Base-by-base conservation (phyloP, 92 coral and sea anemone genomes). In the Zoanthus sansibaricus region DNA sequence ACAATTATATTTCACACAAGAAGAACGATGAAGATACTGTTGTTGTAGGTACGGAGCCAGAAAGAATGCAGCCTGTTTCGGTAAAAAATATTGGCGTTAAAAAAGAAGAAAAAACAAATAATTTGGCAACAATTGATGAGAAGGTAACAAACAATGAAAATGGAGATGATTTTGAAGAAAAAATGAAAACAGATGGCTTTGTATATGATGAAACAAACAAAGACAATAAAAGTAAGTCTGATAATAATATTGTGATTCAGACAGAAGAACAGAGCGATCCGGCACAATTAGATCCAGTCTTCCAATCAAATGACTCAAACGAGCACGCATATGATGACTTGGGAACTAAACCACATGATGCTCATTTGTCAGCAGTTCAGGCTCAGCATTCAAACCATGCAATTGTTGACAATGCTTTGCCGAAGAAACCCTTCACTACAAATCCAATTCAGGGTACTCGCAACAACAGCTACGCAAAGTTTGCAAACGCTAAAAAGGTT, bases 401-500 rank as follows among this genome's bases (percentile, higher is more conserved):
- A 6, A 52, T 37, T 17, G 82, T 76, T 18, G 59, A 73, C 48
- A 58, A 68, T 6, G 82, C 88, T 7, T 56, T 32, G 44, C 82
- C n/a, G 4, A 85, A n/a, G 14, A 55, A 33, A 15, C 82, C 45
- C 5, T 4, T 59, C 11, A 6, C 21, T 15, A 54, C 12, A 32
- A 42, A 17, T 6, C 32, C 55, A 33, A 32, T 71, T 18, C 79
- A 77, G 47, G 32, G 58, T 5, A 66, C 30, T 15, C 47, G 51
- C 72, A 80, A 59, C 72, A 72, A 62, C 7, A 83, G 86, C 31
- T 88, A 88, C 46, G 72, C 86, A 33, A 75, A 88, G 51, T 91
- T 68, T 72, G 85, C 88, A 61, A 72, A 18, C 20, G 94, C 91
- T 13, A 82, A 78, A 75, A 91, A 83, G 62, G 47, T 77, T 70